A percentile compares a stretch with the other conserved stretches of the same genome.
Conservation (phyloP, 1,140 invertebrate species). For the Orchestia grillus region DNA sequence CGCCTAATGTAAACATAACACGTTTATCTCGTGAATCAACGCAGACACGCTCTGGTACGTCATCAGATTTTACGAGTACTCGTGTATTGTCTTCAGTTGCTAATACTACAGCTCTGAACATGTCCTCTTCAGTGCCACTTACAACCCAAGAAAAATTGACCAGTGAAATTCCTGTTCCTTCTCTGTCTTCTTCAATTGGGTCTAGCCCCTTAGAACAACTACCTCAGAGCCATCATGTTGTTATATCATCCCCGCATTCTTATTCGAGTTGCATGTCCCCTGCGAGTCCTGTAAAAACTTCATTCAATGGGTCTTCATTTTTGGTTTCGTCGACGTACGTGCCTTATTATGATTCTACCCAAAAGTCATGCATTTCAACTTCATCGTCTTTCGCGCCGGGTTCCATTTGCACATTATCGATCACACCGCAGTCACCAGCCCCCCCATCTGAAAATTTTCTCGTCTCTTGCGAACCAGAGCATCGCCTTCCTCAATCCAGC, state of each 20-base stretch:
- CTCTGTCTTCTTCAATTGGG: neutral
- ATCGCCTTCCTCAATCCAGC: neutral
- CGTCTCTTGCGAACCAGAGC: neutral
- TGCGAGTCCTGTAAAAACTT: slow-evolving; percentile 5
- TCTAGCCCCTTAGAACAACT: neutral
- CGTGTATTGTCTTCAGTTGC: neutral
- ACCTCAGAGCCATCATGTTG: neutral
- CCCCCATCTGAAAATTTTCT: neutral
- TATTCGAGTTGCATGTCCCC: neutral
- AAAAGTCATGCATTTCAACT: neutral
- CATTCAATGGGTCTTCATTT: slow-evolving; percentile 52
- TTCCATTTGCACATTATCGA: neutral
- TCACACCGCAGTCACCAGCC: neutral
- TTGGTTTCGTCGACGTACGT: neutral
- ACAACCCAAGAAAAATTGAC: neutral
- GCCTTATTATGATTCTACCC: neutral
- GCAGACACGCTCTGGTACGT: neutral
- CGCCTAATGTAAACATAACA: neutral
- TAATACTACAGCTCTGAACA: neutral
- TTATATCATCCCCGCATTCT: neutral
- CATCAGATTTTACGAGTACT: neutral
- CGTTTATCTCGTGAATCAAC: neutral
- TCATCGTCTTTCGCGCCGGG: neutral
- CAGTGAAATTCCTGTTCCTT: neutral
- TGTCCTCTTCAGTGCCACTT: neutral